phyloP scores from a whole-genome alignment of 1,140 invertebrate species.

The Aphelenchoides besseyi region DNA sequence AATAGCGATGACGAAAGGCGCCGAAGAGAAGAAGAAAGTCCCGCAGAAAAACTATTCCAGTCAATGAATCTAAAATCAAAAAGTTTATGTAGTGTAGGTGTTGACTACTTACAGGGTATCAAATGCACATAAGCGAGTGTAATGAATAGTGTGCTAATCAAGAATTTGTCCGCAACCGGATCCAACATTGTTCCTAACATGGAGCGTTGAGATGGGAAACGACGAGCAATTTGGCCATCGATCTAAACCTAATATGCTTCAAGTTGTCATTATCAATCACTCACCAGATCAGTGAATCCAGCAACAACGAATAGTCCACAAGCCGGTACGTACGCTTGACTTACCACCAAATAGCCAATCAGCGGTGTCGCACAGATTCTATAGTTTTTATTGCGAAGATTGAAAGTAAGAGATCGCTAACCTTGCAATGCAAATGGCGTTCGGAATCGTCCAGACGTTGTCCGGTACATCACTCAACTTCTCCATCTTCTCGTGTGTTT shows the following conservation, averaged over 20 bases:
- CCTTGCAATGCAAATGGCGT: conserved; percentile 27
- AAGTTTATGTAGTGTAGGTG: neutral
- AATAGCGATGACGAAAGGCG: conserved; percentile 82
- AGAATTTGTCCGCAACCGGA: conserved; percentile 89
- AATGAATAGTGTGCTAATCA: conserved; percentile 82
- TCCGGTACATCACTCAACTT: conserved; percentile 7
- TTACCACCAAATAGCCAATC: conserved; percentile 78
- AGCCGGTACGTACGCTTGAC: conserved; percentile 73
- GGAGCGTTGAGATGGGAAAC: conserved; percentile 82
- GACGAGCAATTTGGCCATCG: conserved; percentile 91
- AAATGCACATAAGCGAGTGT: conserved; percentile 78
- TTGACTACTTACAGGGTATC: conserved; percentile 71
- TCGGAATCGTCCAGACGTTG: conserved; percentile 29
- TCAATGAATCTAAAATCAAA: conserved; percentile 69
- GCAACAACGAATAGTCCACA: conserved; percentile 74
- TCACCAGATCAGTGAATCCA: conserved; percentile 80
- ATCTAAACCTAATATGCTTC: conserved; percentile 67
- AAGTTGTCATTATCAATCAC: conserved; percentile 37
- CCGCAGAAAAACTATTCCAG: conserved; percentile 77
- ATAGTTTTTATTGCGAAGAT: conserved; percentile 9
- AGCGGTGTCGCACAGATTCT: conserved; percentile 81
- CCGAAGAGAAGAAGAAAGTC: conserved; percentile 77
- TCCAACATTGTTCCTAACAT: conserved; percentile 91
- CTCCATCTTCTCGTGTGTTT: too few relatives aligned
- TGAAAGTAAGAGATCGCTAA: conserved; percentile 24